Evolutionary conservation across 2,888 invertebrate species (phyloP), one percentile per base, ranked within the genome.

Genomic region (Pyrgus malvae): DNA sequence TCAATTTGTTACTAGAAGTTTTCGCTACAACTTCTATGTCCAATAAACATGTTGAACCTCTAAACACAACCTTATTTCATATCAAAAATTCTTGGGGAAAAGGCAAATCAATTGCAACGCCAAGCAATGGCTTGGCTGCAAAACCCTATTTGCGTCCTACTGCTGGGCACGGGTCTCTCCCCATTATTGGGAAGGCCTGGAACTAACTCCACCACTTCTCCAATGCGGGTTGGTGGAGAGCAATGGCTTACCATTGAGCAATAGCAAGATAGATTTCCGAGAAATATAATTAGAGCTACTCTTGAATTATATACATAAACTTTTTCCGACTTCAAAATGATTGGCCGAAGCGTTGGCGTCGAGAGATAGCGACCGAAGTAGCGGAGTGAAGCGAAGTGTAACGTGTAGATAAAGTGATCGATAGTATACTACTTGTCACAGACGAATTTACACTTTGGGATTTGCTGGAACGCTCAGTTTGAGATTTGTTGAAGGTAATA

Each of bases 301-400:
- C 27, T 16, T 19, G 37, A 44, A 44, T 42, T 42, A 51, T 42
- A 44, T 44, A 51, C 35, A 44, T 44, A 27, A 51, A 51, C 37
- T 44, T 35, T 42, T 44, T 25, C 42, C 35, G 35, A 35, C 51
- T 51, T 37, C 12, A 3, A 31, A 25, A 51, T 51, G 42, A 51
- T 51, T 51, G 35, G 33, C 42, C 25, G 23, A 51, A 51, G 35
- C 23, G 50, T 42, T 27, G 25, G 33, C 25, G 17, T 23, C 16
- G 8, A 8, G n/a, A 48, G 41, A 50, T 41, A 49, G 23, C 41
- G 48, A 14, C 46, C 12, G 35, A 35, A 16, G 35, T 8, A 27
- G 29, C 16, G 27, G 19, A 17, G 49, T 21, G 41, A 21, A 49
- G 40, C 29, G 41, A 41, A 23, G 31, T 41, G 41, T 40, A 49